Evolutionary conservation across 2,113 vertebrate genomes (phyloP).

Genomic region (Dicrurus megarhynchus): DNA sequence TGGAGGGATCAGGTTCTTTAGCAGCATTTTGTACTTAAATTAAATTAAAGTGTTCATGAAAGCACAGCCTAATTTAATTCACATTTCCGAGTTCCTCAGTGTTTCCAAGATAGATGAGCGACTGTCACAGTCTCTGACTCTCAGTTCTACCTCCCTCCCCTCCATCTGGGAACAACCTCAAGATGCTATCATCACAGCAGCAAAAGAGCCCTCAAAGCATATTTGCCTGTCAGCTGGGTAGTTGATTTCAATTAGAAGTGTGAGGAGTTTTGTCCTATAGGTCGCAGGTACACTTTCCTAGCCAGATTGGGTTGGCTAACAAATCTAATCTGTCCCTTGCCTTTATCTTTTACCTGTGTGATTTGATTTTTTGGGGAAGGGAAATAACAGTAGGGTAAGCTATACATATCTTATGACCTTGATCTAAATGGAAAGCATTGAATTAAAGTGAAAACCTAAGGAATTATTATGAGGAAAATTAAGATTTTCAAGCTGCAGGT

Average conservation of each 20-base stretch:
- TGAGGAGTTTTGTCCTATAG: conserved; percentile 10
- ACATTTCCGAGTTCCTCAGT: conserved; percentile 21
- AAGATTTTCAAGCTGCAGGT: neutral
- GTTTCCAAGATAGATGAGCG: conserved; percentile 43
- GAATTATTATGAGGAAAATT: neutral
- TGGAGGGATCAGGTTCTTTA: neutral
- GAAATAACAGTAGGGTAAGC: neutral
- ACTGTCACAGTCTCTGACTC: conserved; percentile 53
- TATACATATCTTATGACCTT: neutral
- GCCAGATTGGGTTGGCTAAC: neutral
- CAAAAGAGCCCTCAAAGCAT: conserved; percentile 40
- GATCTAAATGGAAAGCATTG: neutral
- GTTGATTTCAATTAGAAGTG: conserved; percentile 56
- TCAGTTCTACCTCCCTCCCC: conserved; percentile 47
- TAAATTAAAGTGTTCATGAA: neutral
- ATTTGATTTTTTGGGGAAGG: neutral
- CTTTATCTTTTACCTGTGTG: neutral
- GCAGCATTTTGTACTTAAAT: neutral
- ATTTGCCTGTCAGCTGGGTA: conserved; percentile 55
- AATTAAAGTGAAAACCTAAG: neutral
- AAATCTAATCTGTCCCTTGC: neutral
- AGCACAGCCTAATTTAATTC: conserved; percentile 20
- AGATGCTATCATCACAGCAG: conserved; percentile 25
- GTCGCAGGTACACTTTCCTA: conserved; percentile 13
- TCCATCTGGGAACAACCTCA: conserved; percentile 60